These are phyloP conservation scores for Oikopleura vanhoeffeni DNA, from an alignment of 23 tunicate species.

Conservation along the genomic window DNA sequence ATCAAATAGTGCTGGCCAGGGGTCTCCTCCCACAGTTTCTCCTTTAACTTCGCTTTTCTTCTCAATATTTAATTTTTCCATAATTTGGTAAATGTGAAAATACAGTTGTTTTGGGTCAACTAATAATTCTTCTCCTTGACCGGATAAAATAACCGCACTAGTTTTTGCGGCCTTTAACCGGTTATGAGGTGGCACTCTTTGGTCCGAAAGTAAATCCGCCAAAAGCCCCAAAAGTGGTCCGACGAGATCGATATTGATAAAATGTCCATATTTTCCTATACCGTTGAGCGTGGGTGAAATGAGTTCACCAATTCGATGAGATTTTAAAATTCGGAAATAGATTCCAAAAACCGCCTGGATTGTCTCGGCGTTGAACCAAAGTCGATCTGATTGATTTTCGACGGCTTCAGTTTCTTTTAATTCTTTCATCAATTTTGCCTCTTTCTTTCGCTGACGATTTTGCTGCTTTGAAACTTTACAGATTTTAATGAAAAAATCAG, in stretches of 20 bases:
- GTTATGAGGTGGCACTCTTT: not conserved
- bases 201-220: not conserved
- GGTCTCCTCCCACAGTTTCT: not conserved
- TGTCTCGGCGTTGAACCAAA: not conserved
- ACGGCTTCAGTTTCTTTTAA: constrained; percentile 3
- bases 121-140: not conserved
- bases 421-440: not conserved
- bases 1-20: constrained; percentile 8
- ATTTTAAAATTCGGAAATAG: not conserved
- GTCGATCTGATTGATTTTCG: constrained; percentile 4
- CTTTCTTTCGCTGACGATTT: not conserved
- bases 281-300: not conserved
- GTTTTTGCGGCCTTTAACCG: not conserved
- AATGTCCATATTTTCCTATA: not conserved
- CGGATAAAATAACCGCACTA: not conserved
- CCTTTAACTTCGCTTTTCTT: not conserved
- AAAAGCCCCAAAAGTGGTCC: not conserved
- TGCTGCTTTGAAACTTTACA: not conserved
- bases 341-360: constrained; percentile 12
- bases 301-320: not conserved
- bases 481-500: too few species aligned
- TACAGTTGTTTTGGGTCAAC: constrained; percentile 12
- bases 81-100: not conserved
- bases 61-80: not conserved
- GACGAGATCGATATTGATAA: not conserved